Base-by-base conservation (phyloP, 2,888 invertebrate species). In the Stomorhina lunata region DNA sequence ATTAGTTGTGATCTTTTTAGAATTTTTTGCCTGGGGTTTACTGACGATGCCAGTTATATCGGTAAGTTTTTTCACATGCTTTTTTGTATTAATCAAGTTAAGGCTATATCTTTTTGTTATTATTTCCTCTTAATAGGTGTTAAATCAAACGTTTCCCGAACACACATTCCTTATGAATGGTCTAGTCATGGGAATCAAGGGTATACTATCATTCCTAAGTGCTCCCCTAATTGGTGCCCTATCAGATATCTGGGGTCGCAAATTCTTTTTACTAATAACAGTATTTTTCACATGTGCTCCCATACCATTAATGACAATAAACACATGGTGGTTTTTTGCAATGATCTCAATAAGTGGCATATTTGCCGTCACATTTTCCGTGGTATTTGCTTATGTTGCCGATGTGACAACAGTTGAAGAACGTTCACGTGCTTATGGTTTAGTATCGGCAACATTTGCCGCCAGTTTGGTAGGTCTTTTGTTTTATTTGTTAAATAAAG, bases 301-400 rank as follows among this genome's bases (percentile, higher is more conserved):
- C 68, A 99, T 99, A 90, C 99, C 99, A 71, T 93, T 99, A 82
- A 99, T 99, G 97, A 97, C 97, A 89, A 96, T 99, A 90, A 99
- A 99, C 92, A 98, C 99, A 61, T 99, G 97, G 97, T 99, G 98
- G 98, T 99, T 99, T 92, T 99, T 99, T 92, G 98, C 99, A 80
- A 97, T 99, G 96, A 97, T 99, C 92, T 98, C 98, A 90, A 97
- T 99, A 91, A 98, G 98, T 87, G 99, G 99, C 83, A 96, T 99
- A 86, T 99, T 99, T 92, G 98, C 99, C 72, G 99, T 99, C 85
- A 99, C 99, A 61, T 99, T 99, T 92, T 98, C 98, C 87, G 99
- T 99, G 75, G 99, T 99, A 76, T 98, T 99, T 92, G 99, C 99
- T 63, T 99, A 99, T 92, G 99, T 99, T 84, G 99, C 99, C 45